These are phyloP conservation scores for Trematomus loennbergii DNA, from an alignment of 2,113 vertebrate genomes.

Conservation along the genomic window DNA sequence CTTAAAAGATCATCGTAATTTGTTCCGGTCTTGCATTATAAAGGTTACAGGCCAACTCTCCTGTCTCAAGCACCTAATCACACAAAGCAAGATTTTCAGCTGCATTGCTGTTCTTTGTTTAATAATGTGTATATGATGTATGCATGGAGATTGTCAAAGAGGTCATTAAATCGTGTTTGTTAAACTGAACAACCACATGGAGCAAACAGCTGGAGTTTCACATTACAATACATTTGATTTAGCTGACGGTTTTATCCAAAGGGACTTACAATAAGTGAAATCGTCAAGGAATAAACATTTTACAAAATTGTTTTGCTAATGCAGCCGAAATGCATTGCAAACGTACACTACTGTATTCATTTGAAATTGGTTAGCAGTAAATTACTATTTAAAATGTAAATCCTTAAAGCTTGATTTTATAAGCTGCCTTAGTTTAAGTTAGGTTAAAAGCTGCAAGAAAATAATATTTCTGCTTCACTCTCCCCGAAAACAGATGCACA, in stretches of 20 bases:
- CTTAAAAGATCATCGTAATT: too few relatives aligned
- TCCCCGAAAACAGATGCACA: constrained; percentile 46
- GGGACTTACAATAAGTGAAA: too few relatives aligned
- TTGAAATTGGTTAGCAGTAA: background rate
- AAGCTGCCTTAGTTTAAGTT: too few relatives aligned
- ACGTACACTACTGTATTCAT: background rate
- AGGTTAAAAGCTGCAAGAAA: background rate
- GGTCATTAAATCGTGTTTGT: background rate
- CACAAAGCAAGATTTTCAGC: background rate
- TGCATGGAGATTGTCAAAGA: too few relatives aligned
- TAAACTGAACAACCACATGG: background rate
- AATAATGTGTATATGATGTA: too few relatives aligned
- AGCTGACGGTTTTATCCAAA: too few relatives aligned
- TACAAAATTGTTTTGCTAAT: too few relatives aligned
- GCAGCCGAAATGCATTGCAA: too few relatives aligned
- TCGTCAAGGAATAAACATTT: too few relatives aligned
- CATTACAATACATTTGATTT: too few relatives aligned
- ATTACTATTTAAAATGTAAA: background rate
- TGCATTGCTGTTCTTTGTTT: too few relatives aligned
- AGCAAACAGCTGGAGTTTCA: background rate
- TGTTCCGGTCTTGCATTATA: background rate
- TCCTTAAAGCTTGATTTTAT: background rate
- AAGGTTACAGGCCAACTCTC: background rate
- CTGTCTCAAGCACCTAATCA: background rate
- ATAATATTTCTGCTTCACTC: background rate